Conservation (phyloP, 2,797 vertebrate genomes). For the Syngnathus rostellatus region DNA sequence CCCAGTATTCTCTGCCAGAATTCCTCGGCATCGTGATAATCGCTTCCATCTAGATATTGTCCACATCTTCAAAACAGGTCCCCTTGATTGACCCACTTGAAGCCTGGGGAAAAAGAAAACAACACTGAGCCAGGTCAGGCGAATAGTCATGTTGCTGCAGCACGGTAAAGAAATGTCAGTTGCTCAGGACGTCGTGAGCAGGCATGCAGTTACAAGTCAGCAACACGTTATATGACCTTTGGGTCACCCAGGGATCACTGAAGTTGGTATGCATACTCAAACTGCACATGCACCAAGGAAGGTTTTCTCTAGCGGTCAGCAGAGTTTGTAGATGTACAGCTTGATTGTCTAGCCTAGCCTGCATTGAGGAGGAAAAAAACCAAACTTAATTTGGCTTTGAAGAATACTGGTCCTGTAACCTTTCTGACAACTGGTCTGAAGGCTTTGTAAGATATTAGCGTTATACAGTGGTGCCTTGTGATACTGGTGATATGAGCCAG, state of each 20-base stretch:
- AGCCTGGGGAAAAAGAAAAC: too few species aligned
- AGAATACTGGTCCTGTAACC: not conserved
- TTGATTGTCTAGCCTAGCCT: not conserved
- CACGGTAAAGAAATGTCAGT: not conserved
- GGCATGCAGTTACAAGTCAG: not conserved
- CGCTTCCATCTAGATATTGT: not conserved
- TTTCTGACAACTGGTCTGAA: not conserved
- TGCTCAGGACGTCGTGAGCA: not conserved
- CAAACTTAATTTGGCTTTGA: not conserved
- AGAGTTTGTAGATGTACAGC: too few species aligned
- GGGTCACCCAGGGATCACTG: too few species aligned
- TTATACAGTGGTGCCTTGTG: not conserved
- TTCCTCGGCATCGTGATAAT: not conserved
- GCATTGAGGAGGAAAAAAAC: not conserved
- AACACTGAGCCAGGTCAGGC: not conserved
- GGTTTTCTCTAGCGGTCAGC: too few species aligned
- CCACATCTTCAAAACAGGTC: too few species aligned
- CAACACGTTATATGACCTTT: not conserved
- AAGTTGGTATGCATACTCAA: too few species aligned
- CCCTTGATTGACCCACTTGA: too few species aligned
- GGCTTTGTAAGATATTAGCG: not conserved
- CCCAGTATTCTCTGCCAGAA: not conserved
- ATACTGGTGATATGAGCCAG: not conserved
- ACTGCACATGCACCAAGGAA: too few species aligned
- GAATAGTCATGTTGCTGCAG: not conserved